These are phyloP conservation scores for Ceramica pisi DNA, from an alignment of 2,888 invertebrate genomes.

Conservation along the genomic window DNA sequence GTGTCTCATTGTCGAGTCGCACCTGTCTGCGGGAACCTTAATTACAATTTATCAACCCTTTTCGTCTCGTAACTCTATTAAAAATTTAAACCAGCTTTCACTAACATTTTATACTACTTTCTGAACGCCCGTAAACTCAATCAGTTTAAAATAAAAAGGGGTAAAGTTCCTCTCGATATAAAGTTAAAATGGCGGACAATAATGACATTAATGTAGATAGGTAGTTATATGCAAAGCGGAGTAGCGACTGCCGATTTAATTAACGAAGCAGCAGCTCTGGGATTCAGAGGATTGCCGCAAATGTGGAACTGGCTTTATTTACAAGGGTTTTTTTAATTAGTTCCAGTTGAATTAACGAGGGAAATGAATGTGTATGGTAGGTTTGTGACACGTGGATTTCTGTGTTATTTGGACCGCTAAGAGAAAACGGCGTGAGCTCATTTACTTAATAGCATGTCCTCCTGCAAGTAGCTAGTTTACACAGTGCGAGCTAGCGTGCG, in stretches of 20 bases:
- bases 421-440: too few species aligned
- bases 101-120: slow-evolving; percentile 4
- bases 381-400: background rate
- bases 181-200: slow-evolving; percentile 16
- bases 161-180: slow-evolving; percentile 1
- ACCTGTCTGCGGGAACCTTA: background rate
- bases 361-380: background rate
- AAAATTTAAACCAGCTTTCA: background rate
- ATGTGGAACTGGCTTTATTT: slow-evolving; percentile 22
- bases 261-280: slow-evolving; percentile 5
- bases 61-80: slow-evolving; percentile 1
- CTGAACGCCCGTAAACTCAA: slow-evolving; percentile 8
- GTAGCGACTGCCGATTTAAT: slow-evolving; percentile 22
- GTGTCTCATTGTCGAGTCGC: background rate
- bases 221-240: background rate
- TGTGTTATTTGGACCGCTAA: background rate
- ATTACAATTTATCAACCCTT: background rate
- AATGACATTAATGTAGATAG: slow-evolving; percentile 18
- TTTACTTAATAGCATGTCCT: too few species aligned
- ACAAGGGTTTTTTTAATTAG: slow-evolving; percentile 1
- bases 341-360: background rate
- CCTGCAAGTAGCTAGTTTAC: too few species aligned
- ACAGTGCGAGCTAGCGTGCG: too few species aligned
- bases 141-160: slow-evolving; percentile 15
- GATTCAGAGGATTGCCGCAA: slow-evolving; percentile 1